These are phyloP conservation scores for Crepidodera aurea DNA, from an alignment of 2,888 invertebrate genomes.

Conservation along the genomic window DNA sequence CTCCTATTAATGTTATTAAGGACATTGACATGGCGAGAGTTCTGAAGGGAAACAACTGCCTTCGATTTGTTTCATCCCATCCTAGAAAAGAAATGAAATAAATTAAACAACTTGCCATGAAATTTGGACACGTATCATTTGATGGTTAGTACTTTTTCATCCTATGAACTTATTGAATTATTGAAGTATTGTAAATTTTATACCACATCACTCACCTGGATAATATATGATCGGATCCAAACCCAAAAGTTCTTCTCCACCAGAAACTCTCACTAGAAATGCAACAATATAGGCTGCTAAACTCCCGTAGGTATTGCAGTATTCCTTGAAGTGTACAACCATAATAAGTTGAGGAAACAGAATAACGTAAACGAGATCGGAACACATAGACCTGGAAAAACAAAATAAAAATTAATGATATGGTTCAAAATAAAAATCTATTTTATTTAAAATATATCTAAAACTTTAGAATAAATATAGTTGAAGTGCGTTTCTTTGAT, in stretches of 20 bases:
- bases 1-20: slow-evolving; percentile 77
- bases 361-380: slow-evolving; percentile 98
- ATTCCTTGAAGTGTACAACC: slow-evolving; percentile 94
- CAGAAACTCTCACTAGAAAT: slow-evolving; percentile 81
- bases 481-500: no score
- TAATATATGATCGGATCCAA: slow-evolving; percentile 85
- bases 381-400: slow-evolving; percentile 88
- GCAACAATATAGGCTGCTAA: slow-evolving; percentile 88
- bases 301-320: slow-evolving; percentile 98
- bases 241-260: slow-evolving; percentile 86
- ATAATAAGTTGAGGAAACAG: slow-evolving; percentile 97
- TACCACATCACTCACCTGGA: slow-evolving; percentile 74
- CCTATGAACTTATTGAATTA: no score
- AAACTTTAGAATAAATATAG: no score
- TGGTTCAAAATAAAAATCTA: no score
- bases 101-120: no score
- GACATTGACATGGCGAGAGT: slow-evolving; percentile 94
- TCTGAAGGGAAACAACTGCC: slow-evolving; percentile 94
- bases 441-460: no score
- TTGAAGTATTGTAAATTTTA: no score
- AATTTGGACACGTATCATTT: no score
- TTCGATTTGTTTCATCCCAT: slow-evolving; percentile 66
- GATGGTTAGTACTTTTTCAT: no score
- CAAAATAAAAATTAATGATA: neutral
- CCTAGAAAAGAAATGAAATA: slow-evolving; percentile 12